Evolutionary conservation across 2,797 vertebrate species (phyloP), one percentile per base, ranked within the genome.

Genomic region (Carduelis carduelis): DNA sequence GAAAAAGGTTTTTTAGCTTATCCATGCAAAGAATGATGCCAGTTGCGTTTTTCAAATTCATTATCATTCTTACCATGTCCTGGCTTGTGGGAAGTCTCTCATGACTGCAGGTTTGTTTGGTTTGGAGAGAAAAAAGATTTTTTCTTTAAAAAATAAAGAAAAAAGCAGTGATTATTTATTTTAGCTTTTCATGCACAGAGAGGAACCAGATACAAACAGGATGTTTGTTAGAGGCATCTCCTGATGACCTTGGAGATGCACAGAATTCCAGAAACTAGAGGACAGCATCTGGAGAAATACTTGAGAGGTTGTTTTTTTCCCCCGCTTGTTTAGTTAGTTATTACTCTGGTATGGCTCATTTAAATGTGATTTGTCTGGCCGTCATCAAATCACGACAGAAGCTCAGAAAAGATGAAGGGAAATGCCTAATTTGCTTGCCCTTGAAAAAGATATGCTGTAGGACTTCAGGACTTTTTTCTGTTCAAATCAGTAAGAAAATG

Each of bases 261-360:
- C 43, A 76, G 88, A 81, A 91, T 93, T 96, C 88, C 90, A 89
- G 88, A 96, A 95, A 90, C 37, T 30, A 41, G 46, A 53, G 69
- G 32, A 81, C n/a, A 78, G 37, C 89, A 88, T 95, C 89, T 93
- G 94, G 84, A 75, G 43, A 77, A 87, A 80, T 64, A 64, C 47
- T 96, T 69, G 61, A 69, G 14, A 32, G 30, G 12, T 9, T 30
- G 39, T 5, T 60, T 53, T 34, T 41, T 41, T 8, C 0, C 12
- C 1, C 12, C 52, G 47, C 8, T 70, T 57, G 32, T 16, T 71
- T 37, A n/a, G 2, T 70, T 35, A 39, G 2, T 49, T 90, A 26
- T 75, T 83, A 47, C 26, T 47, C 50, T 84, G 50, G 30, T 53
- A 12, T 83, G 57, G 43, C 55, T 78, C 53, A 47, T 61, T 85